phyloP scores from a whole-genome alignment of 64 coral and sea anemone species.

The Montipora efflorescens region DNA sequence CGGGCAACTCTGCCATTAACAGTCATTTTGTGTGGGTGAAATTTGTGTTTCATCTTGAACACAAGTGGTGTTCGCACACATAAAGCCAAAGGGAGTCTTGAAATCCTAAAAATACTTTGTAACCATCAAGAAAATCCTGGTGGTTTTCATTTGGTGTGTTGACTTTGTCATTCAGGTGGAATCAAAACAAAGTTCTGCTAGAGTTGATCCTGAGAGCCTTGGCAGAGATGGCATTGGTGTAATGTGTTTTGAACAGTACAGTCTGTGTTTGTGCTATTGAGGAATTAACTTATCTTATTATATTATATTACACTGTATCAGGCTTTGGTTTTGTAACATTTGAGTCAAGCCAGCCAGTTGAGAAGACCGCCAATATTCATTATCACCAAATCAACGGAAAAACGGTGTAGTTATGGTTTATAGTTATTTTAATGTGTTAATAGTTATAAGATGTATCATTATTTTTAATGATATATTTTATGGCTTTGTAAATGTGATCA shows the following conservation, averaged over 20 bases:
- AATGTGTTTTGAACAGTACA: not conserved
- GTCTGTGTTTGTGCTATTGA: slow-evolving; percentile 49
- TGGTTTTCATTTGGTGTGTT: not conserved
- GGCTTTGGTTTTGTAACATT: slow-evolving; percentile 69
- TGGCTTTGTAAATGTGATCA: too few relatives aligned
- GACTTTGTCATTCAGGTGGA: not conserved
- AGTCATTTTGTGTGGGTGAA: not conserved
- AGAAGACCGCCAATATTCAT: slow-evolving; percentile 63
- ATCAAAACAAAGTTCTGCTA: not conserved
- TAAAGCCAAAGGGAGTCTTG: too few relatives aligned
- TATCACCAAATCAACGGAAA: slow-evolving; percentile 75
- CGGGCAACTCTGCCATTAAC: too few relatives aligned
- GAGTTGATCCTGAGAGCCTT: not conserved
- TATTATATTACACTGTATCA: slow-evolving; percentile 61
- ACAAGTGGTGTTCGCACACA: too few relatives aligned
- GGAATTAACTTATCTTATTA: slow-evolving; percentile 61
- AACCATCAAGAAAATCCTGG: not conserved
- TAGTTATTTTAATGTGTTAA: not conserved
- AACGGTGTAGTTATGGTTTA: slow-evolving; percentile 75
- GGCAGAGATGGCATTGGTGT: not conserved
- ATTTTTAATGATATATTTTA: too few relatives aligned
- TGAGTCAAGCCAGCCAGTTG: slow-evolving; percentile 59
- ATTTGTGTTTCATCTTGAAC: not conserved
- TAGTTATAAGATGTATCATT: not conserved
- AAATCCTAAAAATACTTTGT: too few relatives aligned